phyloP scores from a whole-genome alignment of 1,140 invertebrate genomes.

The Littorina saxatilis region DNA sequence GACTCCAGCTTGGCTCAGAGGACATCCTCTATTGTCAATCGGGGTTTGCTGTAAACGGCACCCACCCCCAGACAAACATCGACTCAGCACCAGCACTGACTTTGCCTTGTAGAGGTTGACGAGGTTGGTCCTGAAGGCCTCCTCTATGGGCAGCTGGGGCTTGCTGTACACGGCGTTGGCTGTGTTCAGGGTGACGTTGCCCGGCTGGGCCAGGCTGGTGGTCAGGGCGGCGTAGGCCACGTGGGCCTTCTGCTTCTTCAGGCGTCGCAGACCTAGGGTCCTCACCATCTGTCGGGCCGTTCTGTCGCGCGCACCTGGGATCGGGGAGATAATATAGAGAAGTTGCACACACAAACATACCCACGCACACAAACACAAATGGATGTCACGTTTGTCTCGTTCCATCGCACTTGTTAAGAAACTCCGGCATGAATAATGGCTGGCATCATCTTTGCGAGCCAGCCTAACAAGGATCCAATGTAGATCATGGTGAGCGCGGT shows the following conservation, averaged over 20 bases:
- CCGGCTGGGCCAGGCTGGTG: background rate
- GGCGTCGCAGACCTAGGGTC: slow-evolving; percentile 9
- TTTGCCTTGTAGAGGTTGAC: slow-evolving; percentile 2
- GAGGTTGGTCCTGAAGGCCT: slow-evolving; percentile 25
- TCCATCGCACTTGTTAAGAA: too few relatives aligned
- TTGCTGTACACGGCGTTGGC: slow-evolving; percentile 41
- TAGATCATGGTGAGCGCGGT: too few relatives aligned
- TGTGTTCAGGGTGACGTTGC: slow-evolving; percentile 30
- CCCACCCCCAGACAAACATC: too few relatives aligned
- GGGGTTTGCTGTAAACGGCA: background rate
- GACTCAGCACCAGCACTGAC: background rate
- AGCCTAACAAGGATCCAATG: too few relatives aligned
- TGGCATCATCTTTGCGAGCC: too few relatives aligned
- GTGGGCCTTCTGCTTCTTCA: slow-evolving; percentile 19
- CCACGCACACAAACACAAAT: too few relatives aligned
- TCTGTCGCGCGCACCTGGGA: slow-evolving; percentile 6
- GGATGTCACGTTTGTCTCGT: too few relatives aligned
- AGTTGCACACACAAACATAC: too few relatives aligned
- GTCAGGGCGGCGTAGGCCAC: slow-evolving; percentile 24
- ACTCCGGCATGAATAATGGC: too few relatives aligned
- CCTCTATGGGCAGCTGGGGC: slow-evolving; percentile 18
- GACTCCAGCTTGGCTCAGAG: background rate
- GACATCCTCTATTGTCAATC: background rate
- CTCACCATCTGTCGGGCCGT: slow-evolving; percentile 35
- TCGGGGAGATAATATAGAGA: too few relatives aligned